Conservation (phyloP, 1,140 invertebrate genomes). For the Globodera rostochiensis region DNA sequence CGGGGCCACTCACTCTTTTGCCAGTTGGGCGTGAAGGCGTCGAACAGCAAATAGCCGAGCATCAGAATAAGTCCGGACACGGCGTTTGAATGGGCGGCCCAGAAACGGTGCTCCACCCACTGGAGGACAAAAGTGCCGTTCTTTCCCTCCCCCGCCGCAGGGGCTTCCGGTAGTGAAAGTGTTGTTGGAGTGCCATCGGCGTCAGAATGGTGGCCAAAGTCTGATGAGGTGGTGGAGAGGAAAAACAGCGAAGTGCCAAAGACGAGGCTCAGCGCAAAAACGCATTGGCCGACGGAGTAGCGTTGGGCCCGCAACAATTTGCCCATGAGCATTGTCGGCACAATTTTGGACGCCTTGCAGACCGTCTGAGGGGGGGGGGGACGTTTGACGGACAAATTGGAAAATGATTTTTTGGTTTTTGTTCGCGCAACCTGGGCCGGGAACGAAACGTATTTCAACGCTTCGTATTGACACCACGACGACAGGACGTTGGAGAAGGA, state of each 20-base stretch:
- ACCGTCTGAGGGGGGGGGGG: constrained; percentile 73
- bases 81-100: constrained; percentile 67
- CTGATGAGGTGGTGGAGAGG: constrained; percentile 39
- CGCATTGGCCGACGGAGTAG: constrained; percentile 90
- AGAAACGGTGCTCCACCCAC: constrained; percentile 55
- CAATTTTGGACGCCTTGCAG: constrained; percentile 89
- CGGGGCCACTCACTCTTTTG: constrained; percentile 77
- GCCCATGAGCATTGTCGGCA: constrained; percentile 98
- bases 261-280: constrained; percentile 80
- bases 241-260: constrained; percentile 80
- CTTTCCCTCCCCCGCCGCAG: background rate
- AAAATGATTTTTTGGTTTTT: background rate
- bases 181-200: background rate
- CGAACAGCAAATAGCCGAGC: constrained; percentile 86
- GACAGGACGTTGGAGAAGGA: constrained; percentile 97
- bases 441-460: constrained; percentile 95
- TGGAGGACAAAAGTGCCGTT: constrained; percentile 18
- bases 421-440: constrained; percentile 80
- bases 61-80: constrained; percentile 84
- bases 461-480: constrained; percentile 99
- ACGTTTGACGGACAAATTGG: background rate
- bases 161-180: no score
- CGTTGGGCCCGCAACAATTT: constrained; percentile 78
- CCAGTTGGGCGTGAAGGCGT: constrained; percentile 98
- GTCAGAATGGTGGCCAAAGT: background rate